A percentile compares a stretch with the other conserved stretches of the same genome.
phyloP scores from a whole-genome alignment of 2,888 invertebrate genomes.

The Lasioglossum zephyrum region DNA sequence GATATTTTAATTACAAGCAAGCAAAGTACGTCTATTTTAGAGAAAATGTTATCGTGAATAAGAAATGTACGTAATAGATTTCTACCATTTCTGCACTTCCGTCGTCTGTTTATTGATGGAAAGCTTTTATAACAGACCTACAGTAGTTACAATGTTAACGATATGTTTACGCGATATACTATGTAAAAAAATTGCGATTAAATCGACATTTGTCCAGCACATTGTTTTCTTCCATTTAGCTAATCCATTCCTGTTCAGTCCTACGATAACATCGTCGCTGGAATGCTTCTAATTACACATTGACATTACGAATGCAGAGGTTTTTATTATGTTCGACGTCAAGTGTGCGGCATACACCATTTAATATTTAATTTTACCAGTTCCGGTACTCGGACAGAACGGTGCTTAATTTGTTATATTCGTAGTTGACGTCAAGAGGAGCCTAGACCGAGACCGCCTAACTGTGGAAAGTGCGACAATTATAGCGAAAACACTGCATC shows the following conservation, averaged over 20 bases:
- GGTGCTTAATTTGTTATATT: neutral
- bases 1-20: constrained; percentile 30
- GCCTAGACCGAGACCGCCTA: no score
- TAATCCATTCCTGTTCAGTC: neutral
- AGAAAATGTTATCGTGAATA: constrained; percentile 69
- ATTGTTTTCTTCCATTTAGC: neutral
- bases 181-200: neutral
- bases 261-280: neutral
- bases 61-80: constrained; percentile 55
- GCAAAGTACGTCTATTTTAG: constrained; percentile 24
- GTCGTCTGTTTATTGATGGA: neutral
- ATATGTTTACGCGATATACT: neutral
- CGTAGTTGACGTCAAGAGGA: neutral
- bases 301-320: neutral
- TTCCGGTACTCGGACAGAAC: neutral
- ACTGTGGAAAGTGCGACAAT: neutral
- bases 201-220: neutral
- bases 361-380: neutral
- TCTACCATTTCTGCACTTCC: neutral
- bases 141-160: neutral
- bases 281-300: neutral
- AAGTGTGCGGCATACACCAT: neutral
- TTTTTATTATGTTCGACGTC: no score
- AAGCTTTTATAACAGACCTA: neutral
- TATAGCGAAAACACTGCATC: neutral